phyloP scores from a whole-genome alignment of 2,888 invertebrate genomes.

The Pachliopta kotzebuea region DNA sequence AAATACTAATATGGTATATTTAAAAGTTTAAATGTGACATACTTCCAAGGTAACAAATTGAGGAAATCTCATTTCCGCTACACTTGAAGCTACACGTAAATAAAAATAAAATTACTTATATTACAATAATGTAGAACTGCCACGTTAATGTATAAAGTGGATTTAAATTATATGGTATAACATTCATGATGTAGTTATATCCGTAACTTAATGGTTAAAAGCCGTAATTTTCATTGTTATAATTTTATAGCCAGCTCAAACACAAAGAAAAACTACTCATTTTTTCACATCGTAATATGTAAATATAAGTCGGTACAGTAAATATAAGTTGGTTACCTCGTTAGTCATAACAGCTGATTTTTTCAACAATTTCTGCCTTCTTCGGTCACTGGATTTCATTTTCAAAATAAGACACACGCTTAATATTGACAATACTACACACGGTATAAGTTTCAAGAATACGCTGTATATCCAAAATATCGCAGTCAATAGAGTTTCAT shows the following conservation, averaged over 20 bases:
- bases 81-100: slow-evolving; percentile 18
- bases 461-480: slow-evolving; percentile 97
- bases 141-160: no score
- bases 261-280: no score
- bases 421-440: slow-evolving; percentile 90
- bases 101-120: not conserved
- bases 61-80: slow-evolving; percentile 20
- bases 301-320: no score
- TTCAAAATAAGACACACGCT: slow-evolving; percentile 89
- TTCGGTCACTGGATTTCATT: slow-evolving; percentile 88
- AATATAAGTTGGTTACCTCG: slow-evolving; percentile 65
- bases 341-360: slow-evolving; percentile 64
- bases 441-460: slow-evolving; percentile 94
- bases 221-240: no score
- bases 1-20: not conserved
- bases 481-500: slow-evolving; percentile 82
- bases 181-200: no score
- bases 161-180: no score
- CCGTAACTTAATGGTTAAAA: no score
- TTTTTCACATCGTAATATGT: no score
- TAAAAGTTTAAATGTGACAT: slow-evolving; percentile 12
- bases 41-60: slow-evolving; percentile 12
- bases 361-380: slow-evolving; percentile 85
- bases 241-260: no score
- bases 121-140: not conserved